Evolutionary conservation across 2,113 vertebrate genomes (phyloP), one percentile per base, ranked within the genome.

Genomic region (Sardina pilchardus): DNA sequence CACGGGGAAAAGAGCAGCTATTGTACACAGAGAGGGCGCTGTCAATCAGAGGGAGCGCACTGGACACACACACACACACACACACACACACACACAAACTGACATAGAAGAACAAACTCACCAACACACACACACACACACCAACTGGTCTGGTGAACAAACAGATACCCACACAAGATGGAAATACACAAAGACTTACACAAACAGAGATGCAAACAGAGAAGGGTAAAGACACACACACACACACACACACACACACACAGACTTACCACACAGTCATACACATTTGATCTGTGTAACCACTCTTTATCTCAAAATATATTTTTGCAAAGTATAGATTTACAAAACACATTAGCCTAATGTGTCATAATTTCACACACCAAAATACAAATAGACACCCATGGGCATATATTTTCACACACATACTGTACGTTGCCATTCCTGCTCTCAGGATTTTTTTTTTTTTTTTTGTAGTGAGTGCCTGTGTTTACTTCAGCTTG

Each of bases 1-100:
- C 88, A 90, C 84, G 80, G 91, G 92, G 92, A 88, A 93, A 92
- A 93, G 91, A 93, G 91, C 88, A 89, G 88, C 92, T 87, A 90
- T 94, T 94, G 91, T 93, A 90, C 90, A 90, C 63, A 85, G 75
- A 86, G 86, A 86, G 84, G 81, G 82, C 48, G 88, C 91, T 94
- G 95, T 94, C 94, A 94, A 90, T 88, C 85, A 67, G 67, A 84
- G 85, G 80, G 59, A 75, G 71, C 39, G 71, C 71, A 78, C 71
- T 36, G 71, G 71, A 78, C 59, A 63, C 82, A 87, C 81, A 42
- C n/a, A 81, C 63, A 75, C 86, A 81, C 83, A 63, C 86, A 84
- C 44, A 83, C 50, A 7, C 82, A 30, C 45, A 50, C 82, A 82
- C 43, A 48, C 81, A 82, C 81, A 82, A 21, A 82, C 81, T 6